A percentile compares a stretch with the other conserved stretches of the same genome.
Evolutionary conservation across 1,140 invertebrate genomes (phyloP).

Genomic region (Copidosoma floridanum): DNA sequence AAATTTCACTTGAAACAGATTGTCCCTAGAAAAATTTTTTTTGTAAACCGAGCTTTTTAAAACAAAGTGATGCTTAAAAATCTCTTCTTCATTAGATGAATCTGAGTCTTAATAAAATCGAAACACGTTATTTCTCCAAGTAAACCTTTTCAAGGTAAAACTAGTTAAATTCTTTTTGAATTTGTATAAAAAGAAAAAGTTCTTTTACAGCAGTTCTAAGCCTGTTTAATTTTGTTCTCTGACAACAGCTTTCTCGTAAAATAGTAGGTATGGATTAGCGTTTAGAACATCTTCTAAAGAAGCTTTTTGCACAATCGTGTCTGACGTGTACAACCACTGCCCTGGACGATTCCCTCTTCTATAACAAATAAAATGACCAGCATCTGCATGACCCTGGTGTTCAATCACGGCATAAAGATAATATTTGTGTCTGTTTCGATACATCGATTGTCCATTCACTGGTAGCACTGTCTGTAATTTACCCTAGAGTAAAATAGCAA

Average conservation of each 20-base stretch:
- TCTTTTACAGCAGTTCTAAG: not conserved
- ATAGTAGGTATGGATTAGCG: slow-evolving; percentile 52
- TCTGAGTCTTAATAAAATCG: too few species aligned
- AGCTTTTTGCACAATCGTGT: slow-evolving; percentile 49
- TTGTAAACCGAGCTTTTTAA: too few species aligned
- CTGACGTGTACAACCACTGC: slow-evolving; percentile 51
- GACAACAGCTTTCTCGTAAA: slow-evolving; percentile 44
- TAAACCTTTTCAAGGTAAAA: too few species aligned
- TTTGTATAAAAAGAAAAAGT: too few species aligned
- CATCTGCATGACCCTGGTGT: slow-evolving; percentile 80
- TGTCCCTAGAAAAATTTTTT: too few species aligned
- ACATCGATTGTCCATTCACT: slow-evolving; percentile 28
- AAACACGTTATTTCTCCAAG: too few species aligned
- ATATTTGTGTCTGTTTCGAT: slow-evolving; percentile 60
- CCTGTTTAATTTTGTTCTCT: not conserved
- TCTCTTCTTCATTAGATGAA: too few species aligned
- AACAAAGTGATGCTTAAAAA: too few species aligned
- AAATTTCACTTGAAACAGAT: too few species aligned
- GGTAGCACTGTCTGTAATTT: slow-evolving; percentile 36
- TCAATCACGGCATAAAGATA: slow-evolving; percentile 82
- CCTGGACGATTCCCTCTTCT: slow-evolving; percentile 63
- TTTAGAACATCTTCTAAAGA: slow-evolving; percentile 47
- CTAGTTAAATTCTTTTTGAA: too few species aligned
- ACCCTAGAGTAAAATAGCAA: slow-evolving; percentile 31
- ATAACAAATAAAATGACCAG: slow-evolving; percentile 92